Evolutionary conservation across 2,113 vertebrate species (phyloP), one percentile per base, ranked within the genome.

Genomic region (Capreolus pygargus): DNA sequence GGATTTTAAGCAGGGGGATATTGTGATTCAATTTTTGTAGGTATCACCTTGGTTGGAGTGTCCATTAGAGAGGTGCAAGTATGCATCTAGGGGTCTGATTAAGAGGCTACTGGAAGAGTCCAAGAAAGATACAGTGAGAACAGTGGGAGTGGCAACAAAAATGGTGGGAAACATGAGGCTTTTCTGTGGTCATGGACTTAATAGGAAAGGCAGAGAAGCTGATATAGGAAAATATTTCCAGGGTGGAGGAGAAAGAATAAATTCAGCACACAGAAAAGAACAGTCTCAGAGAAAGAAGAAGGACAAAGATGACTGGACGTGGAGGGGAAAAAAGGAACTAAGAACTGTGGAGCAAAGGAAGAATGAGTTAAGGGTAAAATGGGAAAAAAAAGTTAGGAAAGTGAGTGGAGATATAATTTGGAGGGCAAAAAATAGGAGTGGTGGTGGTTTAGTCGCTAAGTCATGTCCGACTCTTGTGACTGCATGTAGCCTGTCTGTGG

Each of bases 301-400:
- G 5, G 23, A 58, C 30, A 89, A 87, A 25, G n/a, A 30, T 36
- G 30, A 16, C 45, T 19, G 13, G 5, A 13, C 6, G 11, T 60
- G 28, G 23, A 76, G 50, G 14, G 13, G 17, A 6, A 17, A 7
- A n/a, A 57, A 94, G 36, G 36, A 83, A 50, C 21, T 50, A 47
- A 82, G 27, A 94, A 36, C 27, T 54, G 30, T 27, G 84, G 52
- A 87, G 5, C 57, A 23, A 52, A 96, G 78, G 33, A 89, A n/a
- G 9, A 64, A 50, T 43, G 8, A 79, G n/a, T 50, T 58, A 19
- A 64, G 78, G 1, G 15, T 30, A 76, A 93, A 85, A 36, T 17
- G 17, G 17, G 13, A 60, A 50, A 33, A 79, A 14, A 58, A 74
- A 19, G 14, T 81, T 60, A 58, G 13, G 2, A 45, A 70, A 36